Evolutionary conservation across 2,797 vertebrate species (phyloP), one percentile per base, ranked within the genome.

Genomic region (Ateles fusciceps): DNA sequence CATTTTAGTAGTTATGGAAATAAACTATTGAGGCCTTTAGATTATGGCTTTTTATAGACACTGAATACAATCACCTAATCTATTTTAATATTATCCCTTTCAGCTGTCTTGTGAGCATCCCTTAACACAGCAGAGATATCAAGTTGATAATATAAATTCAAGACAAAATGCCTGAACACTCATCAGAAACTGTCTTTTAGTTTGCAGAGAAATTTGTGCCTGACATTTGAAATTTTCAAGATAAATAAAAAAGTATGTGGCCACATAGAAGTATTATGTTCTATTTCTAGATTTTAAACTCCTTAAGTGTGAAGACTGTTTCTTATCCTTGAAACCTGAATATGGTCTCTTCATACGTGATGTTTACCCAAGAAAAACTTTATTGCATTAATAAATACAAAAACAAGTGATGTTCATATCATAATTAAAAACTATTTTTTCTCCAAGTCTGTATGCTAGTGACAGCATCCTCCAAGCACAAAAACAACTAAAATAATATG

Each of bases 71-170:
- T 98, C 97, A 97, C 97, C 95, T 97, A 97, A 97, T 98, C 95
- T 97, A 97, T 98, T 98, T 98, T 98, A 97, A 98, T 98, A 97
- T 96, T 95, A 97, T 89, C 95, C 94, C 79, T 96, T 98, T 98
- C 97, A 98, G 96, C 96, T 98, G 94, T 95, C 89, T 98, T 39
- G 1, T 74, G 93, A 96, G 89, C 76, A 93, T 90, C 96, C 95
- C 94, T 86, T 94, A 96, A 87, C 92, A 93, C 94, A 97, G 97
- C 97, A 97, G 80, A 96, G 97, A 97, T 87, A 98, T 85, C 96
- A 96, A 96, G 91, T 85, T 96, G 96, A 95, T 98, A 96, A 95
- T 76, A 71, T 85, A 88, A 97, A 98, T 97, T 97, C 96, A 97
- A 97, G 96, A 97, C 96, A 95, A 97, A 97, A 97, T 39, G 96